phyloP scores from a whole-genome alignment of 2,888 invertebrate genomes.

The Leptopterna dolabrata region DNA sequence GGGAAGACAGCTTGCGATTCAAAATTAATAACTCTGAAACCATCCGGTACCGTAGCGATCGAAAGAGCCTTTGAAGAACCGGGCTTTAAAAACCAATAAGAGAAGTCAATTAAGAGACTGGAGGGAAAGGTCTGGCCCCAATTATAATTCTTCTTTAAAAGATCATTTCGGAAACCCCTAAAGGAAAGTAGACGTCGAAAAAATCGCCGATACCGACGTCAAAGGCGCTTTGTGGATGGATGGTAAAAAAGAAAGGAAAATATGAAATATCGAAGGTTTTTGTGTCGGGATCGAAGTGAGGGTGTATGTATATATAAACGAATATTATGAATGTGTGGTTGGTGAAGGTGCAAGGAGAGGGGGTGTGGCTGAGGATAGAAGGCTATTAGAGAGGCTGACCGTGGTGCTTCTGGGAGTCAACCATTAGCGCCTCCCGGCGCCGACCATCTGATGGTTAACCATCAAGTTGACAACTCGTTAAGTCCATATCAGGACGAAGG shows the following conservation, averaged over 20 bases:
- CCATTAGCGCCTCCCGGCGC: slow-evolving; percentile 18
- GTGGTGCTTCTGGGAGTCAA: neutral
- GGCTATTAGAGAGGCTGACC: neutral
- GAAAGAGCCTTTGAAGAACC: neutral
- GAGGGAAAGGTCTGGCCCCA: neutral
- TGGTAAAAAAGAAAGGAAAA: neutral
- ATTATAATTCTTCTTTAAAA: slow-evolving; percentile 20
- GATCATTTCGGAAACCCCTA: neutral
- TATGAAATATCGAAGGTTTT: neutral
- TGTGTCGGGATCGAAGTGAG: neutral
- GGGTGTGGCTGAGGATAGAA: neutral
- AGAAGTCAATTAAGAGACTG: neutral
- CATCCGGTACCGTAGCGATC: neutral
- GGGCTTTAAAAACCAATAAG: neutral
- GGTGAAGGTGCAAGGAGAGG: too few relatives aligned
- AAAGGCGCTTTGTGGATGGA: neutral
- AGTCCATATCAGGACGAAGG: slow-evolving; percentile 14
- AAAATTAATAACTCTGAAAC: neutral
- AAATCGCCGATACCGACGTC: neutral
- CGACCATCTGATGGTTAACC: slow-evolving; percentile 20
- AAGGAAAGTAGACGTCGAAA: neutral
- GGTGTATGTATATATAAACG: neutral
- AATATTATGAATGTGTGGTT: neutral
- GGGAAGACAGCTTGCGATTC: neutral
- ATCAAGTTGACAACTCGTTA: slow-evolving; percentile 28